Base-by-base conservation (phyloP, 2,113 vertebrate species). In the Circaetus cinerascens region DNA sequence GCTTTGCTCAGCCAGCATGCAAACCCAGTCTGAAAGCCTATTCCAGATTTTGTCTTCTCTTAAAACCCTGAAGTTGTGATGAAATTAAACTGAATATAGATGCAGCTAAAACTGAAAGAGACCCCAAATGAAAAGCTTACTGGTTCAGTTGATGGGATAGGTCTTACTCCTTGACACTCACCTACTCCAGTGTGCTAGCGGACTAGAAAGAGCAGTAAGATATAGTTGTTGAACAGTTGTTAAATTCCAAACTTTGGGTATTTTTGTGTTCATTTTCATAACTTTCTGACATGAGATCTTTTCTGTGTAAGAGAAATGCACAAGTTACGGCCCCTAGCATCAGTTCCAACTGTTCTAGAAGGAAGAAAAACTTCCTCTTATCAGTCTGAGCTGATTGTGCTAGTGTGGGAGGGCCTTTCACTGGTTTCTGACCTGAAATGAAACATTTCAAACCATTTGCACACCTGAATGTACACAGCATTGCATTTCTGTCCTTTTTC, bases 261-360 rank as follows among this genome's bases (percentile, higher is more conserved):
- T 32, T 94, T 77, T 48, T 53, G 2, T 72, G 30, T 69, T 79
- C 7, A 16, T 92, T 91, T 91, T 66, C 19, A 19, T 82, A 43
- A 14, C 5, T 68, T 62, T 72, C 25, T 90, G 43, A 9, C 20
- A 56, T 0, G 0, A 62, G 15, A n/a, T 43, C 25, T 73, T 69
- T 66, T 46, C 11, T 19, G 32, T 50, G 26, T 23, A 32, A 85
- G 67, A 84, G 5, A 75, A 73, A 57, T 55, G 50, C 10, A 56
- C 4, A 36, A 83, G 29, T 66, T 62, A 66, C 11, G 3, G 7
- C 6, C 23, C 19, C 19, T 77, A 48, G 38, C 17, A 74, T 12
- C 13, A 50, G 9, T 48, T 90, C 16, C 22, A 60, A 20, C 23
- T 57, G 13, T 43, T 68, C 64, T 29, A 48, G 17, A 84, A 67